Base-by-base conservation (phyloP, 2,888 invertebrate genomes). In the Xylota segnis region DNA sequence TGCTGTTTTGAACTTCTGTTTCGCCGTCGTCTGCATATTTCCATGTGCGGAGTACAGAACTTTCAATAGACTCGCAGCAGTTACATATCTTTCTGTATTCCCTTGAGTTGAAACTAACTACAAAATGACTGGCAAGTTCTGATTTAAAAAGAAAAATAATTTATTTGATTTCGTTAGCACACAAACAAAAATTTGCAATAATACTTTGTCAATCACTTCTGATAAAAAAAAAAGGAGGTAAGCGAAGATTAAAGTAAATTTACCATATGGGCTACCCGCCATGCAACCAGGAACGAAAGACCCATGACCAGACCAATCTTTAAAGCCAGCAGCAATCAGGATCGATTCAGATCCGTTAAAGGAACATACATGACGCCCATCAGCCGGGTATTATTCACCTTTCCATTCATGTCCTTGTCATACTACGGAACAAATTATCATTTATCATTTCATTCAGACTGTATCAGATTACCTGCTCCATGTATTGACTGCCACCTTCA, bases 321-420 rank as follows among this genome's bases (percentile, higher is more conserved):
- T 7, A 89, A 84, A n/a, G 87, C 70, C 32, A 87, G 58, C 47
- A 89, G 78, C 87, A 91, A 90, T 92, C 92, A 92, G 70, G 92
- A 89, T 0, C 88, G 87, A 79, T 88, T 94, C 91, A 95, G 95
- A 92, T 98, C 98, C 0, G 99, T 99, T 56, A 99, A 94, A 0
- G 99, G 99, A 40, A 99, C 99, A 91, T 98, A 99, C 88, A 98
- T 96, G 10, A 99, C 99, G 50, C 97, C 97, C 97, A 99, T 98
- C 9, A 99, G 93, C 50, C 95, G 94, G 88, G 95, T 96, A 83
- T 95, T 94, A 23, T 94, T 93, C 4, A 98, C 94, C 37, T 95
- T 93, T 6, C 99, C 99, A 91, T 97, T 96, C 2, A 93, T 91
- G 40, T 94, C 94, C 92, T 99, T 99, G 92, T 99, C 99, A 76